A percentile compares a stretch with the other conserved stretches of the same genome.
Conservation (phyloP, 2,113 vertebrate genomes). For the Poeciliopsis prolifica region DNA sequence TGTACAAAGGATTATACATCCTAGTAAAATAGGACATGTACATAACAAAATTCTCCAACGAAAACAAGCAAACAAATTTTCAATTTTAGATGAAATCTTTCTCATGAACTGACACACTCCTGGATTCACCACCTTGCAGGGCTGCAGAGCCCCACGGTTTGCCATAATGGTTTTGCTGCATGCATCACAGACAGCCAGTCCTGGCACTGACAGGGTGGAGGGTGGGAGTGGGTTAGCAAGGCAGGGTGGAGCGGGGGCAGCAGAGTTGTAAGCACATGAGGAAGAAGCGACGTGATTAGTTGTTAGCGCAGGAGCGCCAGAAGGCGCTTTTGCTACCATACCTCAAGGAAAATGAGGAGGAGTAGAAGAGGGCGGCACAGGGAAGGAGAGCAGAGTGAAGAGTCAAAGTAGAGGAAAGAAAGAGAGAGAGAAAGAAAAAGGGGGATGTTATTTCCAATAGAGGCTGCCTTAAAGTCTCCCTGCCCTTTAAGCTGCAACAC, state of each 20-base stretch:
- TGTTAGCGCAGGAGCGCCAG: conserved; percentile 48
- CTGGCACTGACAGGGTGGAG: conserved; percentile 37
- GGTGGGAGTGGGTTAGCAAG: background rate
- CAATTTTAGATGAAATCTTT: background rate
- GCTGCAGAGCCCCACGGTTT: background rate
- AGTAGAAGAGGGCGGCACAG: conserved; percentile 68
- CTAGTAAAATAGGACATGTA: background rate
- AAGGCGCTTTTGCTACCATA: conserved; percentile 69
- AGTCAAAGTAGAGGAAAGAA: conserved; percentile 60
- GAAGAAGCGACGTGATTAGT: conserved; percentile 53
- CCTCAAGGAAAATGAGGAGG: conserved; percentile 76
- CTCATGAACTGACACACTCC: conserved; percentile 26
- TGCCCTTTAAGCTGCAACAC: conserved; percentile 26
- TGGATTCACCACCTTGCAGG: conserved; percentile 72
- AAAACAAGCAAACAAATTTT: background rate
- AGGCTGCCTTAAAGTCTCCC: conserved; percentile 28
- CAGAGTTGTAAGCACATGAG: conserved; percentile 28
- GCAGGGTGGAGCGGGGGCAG: background rate
- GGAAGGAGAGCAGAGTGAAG: conserved; percentile 52
- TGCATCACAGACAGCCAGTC: conserved; percentile 66
- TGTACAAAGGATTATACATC: background rate
- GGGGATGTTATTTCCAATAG: conserved; percentile 54
- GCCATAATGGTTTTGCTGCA: conserved; percentile 57
- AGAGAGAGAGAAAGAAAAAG: conserved; percentile 55
- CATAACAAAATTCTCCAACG: too few species aligned